Conservation (phyloP, 2,113 vertebrate genomes). For the Myotis yumanensis region DNA sequence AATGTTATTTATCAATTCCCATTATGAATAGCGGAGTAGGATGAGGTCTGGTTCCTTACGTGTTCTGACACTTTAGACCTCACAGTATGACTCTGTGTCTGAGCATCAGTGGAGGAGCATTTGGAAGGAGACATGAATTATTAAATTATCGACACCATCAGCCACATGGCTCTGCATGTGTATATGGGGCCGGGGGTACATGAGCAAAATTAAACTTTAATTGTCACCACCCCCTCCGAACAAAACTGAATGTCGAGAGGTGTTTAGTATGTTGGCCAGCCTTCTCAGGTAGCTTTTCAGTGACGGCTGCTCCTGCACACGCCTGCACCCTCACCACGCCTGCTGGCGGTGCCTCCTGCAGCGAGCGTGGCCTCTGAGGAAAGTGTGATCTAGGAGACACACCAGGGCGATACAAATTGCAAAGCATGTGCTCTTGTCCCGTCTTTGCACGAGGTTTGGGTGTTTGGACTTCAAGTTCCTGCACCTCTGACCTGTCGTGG, state of each 20-base stretch:
- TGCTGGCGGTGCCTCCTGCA: background rate
- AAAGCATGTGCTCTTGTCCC: rapidly evolving
- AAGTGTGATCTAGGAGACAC: background rate
- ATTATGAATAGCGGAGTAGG: rapidly evolving
- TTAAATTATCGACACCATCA: background rate
- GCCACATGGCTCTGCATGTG: too few species aligned
- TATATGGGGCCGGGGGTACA: too few species aligned
- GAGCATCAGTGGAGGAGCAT: background rate
- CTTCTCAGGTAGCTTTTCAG: background rate
- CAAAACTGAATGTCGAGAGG: background rate
- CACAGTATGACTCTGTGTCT: background rate
- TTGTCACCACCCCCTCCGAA: background rate
- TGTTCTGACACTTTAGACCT: background rate
- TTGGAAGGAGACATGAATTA: background rate
- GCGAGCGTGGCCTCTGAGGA: background rate
- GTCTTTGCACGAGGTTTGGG: background rate
- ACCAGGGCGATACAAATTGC: background rate
- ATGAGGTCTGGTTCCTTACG: background rate
- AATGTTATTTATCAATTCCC: background rate
- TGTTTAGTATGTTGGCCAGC: background rate
- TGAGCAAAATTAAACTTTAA: background rate
- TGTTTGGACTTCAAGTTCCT: background rate
- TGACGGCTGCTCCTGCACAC: background rate
- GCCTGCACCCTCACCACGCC: rapidly evolving
- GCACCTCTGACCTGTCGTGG: background rate